Conservation (phyloP, 2,797 vertebrate species). For the Myotis planiceps region DNA sequence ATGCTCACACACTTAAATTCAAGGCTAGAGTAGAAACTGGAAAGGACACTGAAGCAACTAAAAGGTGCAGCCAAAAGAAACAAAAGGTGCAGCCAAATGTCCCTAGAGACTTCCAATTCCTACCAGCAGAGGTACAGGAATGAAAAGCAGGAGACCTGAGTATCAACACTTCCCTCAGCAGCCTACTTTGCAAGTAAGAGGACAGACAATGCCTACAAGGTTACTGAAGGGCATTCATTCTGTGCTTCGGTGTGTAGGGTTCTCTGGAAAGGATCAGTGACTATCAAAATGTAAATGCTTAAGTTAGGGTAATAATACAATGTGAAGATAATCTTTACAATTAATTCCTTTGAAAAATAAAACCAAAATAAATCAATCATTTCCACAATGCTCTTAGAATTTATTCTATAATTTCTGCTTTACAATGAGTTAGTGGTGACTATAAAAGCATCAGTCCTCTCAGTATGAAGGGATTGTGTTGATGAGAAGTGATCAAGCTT, state of each 20-base stretch:
- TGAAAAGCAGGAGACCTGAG: background rate
- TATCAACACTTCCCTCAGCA: background rate
- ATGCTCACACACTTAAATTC: background rate
- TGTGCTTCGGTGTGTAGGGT: background rate
- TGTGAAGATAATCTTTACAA: background rate
- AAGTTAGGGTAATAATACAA: background rate
- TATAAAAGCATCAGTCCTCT: background rate
- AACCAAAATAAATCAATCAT: background rate
- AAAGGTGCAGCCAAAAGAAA: background rate
- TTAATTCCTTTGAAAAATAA: conserved; percentile 6
- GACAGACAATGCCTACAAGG: background rate
- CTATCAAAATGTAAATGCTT: background rate
- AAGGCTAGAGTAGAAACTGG: background rate
- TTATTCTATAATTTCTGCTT: background rate
- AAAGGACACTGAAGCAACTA: background rate
- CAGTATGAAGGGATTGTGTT: background rate
- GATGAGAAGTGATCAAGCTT: background rate
- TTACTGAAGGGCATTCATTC: background rate
- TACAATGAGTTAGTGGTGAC: background rate
- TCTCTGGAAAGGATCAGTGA: background rate
- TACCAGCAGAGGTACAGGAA: background rate
- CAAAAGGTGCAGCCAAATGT: background rate
- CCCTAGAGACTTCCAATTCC: background rate
- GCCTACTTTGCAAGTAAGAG: background rate
- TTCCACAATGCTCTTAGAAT: background rate